Conservation (phyloP, 2,888 invertebrate species). For the Rapana venosa region DNA sequence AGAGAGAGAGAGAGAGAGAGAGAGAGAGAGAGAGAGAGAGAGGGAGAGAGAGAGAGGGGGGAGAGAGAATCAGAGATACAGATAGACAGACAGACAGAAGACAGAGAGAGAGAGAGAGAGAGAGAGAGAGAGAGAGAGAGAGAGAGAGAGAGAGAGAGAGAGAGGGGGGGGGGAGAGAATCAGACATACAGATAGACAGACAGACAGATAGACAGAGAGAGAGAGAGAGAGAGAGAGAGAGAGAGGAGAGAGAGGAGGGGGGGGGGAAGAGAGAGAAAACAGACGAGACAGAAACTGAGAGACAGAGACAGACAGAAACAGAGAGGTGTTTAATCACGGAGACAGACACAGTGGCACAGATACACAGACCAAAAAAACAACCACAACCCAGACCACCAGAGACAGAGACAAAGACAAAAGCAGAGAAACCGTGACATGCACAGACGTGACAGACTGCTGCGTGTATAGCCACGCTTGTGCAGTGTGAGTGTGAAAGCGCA, state of each 20-base stretch:
- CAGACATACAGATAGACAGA: background rate
- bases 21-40: background rate
- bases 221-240: background rate
- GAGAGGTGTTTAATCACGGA: no score
- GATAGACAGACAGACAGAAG: background rate
- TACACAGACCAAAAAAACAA: no score
- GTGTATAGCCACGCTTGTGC: no score
- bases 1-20: background rate
- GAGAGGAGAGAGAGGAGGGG: background rate
- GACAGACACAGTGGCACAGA: no score
- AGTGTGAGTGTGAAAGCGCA: no score
- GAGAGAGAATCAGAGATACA: background rate
- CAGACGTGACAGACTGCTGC: no score
- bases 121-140: conserved; percentile 1
- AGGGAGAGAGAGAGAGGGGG: no score
- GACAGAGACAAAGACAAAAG: no score
- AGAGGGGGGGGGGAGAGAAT: background rate
- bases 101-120: background rate
- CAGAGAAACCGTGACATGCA: no score
- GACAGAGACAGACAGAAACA: background rate
- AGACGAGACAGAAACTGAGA: background rate
- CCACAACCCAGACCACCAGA: no score
- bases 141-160: conserved; percentile 1
- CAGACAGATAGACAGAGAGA: background rate
- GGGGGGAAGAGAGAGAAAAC: background rate